Evolutionary conservation across 2,797 vertebrate species (phyloP).

Genomic region (Amblyopsis hoosieri): DNA sequence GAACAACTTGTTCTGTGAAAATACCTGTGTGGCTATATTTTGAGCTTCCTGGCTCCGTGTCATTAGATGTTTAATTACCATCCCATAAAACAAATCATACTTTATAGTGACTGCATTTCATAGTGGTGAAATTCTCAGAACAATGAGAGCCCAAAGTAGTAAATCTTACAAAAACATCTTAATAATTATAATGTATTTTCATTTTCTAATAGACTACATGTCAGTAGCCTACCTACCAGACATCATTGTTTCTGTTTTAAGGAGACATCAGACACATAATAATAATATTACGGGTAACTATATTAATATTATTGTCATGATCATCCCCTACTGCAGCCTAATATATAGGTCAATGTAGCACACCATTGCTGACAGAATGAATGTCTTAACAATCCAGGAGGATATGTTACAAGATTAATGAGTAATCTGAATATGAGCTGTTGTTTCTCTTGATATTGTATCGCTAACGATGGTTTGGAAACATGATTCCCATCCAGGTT

Average conservation of each 20-base stretch:
- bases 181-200: no score
- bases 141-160: no score
- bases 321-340: not conserved
- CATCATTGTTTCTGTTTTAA: no score
- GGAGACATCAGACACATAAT: no score
- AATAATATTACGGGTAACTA: no score
- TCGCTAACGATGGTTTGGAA: slow-evolving; percentile 44
- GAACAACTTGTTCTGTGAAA: slow-evolving; percentile 31
- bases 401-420: not conserved
- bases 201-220: no score
- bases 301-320: no score
- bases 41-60: not conserved
- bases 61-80: not conserved
- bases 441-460: slow-evolving; percentile 6
- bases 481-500: slow-evolving; percentile 42
- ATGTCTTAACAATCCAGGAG: not conserved
- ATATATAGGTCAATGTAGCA: not conserved
- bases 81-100: not conserved
- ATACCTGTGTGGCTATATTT: not conserved
- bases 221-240: no score
- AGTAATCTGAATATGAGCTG: not conserved
- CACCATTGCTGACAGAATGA: not conserved
- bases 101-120: not conserved
- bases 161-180: no score
- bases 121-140: no score